Evolutionary conservation across 1,140 invertebrate genomes (phyloP).

Genomic region (Lordiphosa stackelbergi): DNA sequence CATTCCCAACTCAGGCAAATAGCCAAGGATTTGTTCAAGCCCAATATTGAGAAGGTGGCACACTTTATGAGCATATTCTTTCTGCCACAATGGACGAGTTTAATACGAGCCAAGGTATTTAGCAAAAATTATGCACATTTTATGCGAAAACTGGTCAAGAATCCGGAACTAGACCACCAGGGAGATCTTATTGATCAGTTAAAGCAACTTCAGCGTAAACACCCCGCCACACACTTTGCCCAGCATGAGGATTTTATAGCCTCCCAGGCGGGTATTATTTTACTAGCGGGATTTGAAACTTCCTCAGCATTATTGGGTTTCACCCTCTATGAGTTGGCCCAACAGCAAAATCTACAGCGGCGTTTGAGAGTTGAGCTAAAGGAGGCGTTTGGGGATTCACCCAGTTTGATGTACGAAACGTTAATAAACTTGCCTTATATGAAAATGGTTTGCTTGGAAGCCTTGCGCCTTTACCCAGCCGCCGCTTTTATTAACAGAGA

Average conservation of each 20-base stretch:
- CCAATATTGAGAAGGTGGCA: slow-evolving; percentile 48
- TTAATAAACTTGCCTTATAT: slow-evolving; percentile 77
- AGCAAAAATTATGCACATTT: slow-evolving; percentile 50
- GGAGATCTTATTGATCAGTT: slow-evolving; percentile 78
- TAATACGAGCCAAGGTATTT: slow-evolving; percentile 60
- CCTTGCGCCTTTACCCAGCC: slow-evolving; percentile 81
- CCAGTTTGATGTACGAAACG: slow-evolving; percentile 70
- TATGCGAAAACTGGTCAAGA: slow-evolving; percentile 46
- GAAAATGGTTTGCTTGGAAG: slow-evolving; percentile 79
- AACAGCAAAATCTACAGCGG: slow-evolving; percentile 79
- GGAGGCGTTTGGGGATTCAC: slow-evolving; percentile 46
- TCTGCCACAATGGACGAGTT: slow-evolving; percentile 59
- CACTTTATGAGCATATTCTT: slow-evolving; percentile 76
- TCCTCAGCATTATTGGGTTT: slow-evolving; percentile 80
- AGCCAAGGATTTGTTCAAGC: slow-evolving; percentile 77
- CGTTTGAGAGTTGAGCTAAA: slow-evolving; percentile 80
- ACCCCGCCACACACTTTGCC: slow-evolving; percentile 38
- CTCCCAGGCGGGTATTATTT: slow-evolving; percentile 80
- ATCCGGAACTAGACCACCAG: slow-evolving; percentile 14
- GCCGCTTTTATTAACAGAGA: slow-evolving; percentile 79
- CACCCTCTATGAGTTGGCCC: slow-evolving; percentile 80
- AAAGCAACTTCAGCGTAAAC: slow-evolving; percentile 68
- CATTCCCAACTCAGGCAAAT: slow-evolving; percentile 74
- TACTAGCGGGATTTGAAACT: slow-evolving; percentile 84
- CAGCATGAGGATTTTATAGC: slow-evolving; percentile 81